These are phyloP conservation scores for Ascidia mentula DNA, from an alignment of 23 tunicate species.

Conservation along the genomic window DNA sequence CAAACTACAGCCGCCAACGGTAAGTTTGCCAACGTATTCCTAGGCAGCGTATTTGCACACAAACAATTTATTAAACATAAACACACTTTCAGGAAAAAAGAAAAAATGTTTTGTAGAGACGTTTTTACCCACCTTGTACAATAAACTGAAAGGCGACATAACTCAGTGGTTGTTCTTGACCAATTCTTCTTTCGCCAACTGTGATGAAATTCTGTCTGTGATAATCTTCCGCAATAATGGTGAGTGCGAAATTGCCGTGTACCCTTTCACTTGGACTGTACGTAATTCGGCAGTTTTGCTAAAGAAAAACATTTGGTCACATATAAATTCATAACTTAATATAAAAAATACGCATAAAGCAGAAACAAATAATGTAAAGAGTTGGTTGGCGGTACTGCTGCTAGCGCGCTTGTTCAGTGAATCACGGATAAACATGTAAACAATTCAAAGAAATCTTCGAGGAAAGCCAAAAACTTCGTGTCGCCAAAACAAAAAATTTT, in stretches of 20 bases:
- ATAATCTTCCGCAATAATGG: conserved; percentile 44
- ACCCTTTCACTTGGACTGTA: conserved; percentile 22
- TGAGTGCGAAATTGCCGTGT: conserved; percentile 30
- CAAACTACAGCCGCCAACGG: too few relatives aligned
- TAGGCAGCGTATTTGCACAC: neutral
- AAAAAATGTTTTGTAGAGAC: neutral
- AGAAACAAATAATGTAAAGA: too few relatives aligned
- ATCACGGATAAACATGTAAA: too few relatives aligned
- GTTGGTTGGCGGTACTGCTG: too few relatives aligned
- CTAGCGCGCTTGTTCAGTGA: too few relatives aligned
- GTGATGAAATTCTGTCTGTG: conserved; percentile 27
- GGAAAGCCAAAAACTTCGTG: too few relatives aligned
- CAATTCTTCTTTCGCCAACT: conserved; percentile 23
- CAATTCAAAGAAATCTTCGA: too few relatives aligned
- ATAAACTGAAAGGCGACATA: conserved; percentile 39
- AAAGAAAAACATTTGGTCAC: neutral
- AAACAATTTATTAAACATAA: neutral
- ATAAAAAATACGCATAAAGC: too few relatives aligned
- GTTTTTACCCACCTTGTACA: conserved; percentile 17
- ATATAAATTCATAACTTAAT: too few relatives aligned
- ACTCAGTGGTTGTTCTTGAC: conserved; percentile 17
- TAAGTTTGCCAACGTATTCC: neutral
- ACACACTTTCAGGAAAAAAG: neutral
- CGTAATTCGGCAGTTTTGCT: conserved; percentile 31
- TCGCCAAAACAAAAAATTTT: too few relatives aligned